phyloP scores from a whole-genome alignment of 2,113 vertebrate genomes.

The Phrynocephalus versicolor region DNA sequence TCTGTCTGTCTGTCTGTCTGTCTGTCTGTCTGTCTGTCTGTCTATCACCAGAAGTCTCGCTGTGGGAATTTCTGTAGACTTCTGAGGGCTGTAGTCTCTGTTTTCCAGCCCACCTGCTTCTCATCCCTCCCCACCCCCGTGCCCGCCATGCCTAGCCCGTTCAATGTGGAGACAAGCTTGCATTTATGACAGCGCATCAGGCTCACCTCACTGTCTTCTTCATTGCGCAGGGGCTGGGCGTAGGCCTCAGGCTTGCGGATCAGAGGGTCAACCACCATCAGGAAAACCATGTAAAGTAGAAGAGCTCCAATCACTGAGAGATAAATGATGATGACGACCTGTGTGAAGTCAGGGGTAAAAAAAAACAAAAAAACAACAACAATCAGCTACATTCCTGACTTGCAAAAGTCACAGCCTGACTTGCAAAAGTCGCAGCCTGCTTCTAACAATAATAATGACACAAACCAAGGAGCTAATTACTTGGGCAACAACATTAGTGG shows the following conservation, averaged over 20 bases:
- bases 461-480: background rate
- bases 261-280: constrained; percentile 93
- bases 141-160: too few species aligned
- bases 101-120: too few species aligned
- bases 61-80: too few species aligned
- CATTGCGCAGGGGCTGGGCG: constrained; percentile 87
- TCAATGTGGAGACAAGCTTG: accelerated
- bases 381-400: background rate
- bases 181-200: background rate
- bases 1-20: too few species aligned
- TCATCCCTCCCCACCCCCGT: too few species aligned
- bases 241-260: constrained; percentile 91
- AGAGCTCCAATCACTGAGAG: constrained; percentile 90
- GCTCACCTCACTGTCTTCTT: constrained; percentile 89
- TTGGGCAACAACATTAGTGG: background rate
- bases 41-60: too few species aligned
- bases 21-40: too few species aligned
- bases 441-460: background rate
- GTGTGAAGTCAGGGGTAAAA: background rate
- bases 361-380: too few species aligned
- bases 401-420: too few species aligned
- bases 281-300: constrained; percentile 94
- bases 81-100: too few species aligned
- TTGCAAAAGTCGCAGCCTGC: too few species aligned
- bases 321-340: constrained; percentile 95